Conservation (phyloP, 1,140 invertebrate species). For the Brachionus paranguensis region DNA sequence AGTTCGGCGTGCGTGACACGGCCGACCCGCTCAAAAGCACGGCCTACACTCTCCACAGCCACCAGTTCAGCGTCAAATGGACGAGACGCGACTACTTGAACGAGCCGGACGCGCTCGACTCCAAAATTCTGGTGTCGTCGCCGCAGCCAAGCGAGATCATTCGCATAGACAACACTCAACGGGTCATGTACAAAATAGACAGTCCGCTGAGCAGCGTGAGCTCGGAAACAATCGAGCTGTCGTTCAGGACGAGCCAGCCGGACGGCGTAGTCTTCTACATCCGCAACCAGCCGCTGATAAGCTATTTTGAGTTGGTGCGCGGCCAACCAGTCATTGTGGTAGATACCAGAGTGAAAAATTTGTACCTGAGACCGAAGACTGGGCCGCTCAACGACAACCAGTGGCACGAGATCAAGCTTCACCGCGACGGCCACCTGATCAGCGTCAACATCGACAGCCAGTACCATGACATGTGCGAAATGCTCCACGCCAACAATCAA, state of each 20-base stretch:
- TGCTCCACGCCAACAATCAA: neutral
- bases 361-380: neutral
- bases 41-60: neutral
- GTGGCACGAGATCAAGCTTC: conserved; percentile 33
- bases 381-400: conserved; percentile 28
- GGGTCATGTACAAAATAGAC: conserved; percentile 39
- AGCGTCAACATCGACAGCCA: conserved; percentile 32
- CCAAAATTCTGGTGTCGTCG: conserved; percentile 16
- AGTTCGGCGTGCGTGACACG: neutral
- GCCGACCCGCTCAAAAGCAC: neutral
- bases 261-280: conserved; percentile 27
- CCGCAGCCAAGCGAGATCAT: conserved; percentile 24
- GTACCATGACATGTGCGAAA: conserved; percentile 33
- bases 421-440: conserved; percentile 1
- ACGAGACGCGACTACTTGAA: conserved; percentile 13
- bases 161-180: conserved; percentile 20
- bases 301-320: conserved; percentile 7
- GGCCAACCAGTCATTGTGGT: conserved; percentile 29
- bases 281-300: conserved; percentile 6
- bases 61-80: conserved; percentile 5
- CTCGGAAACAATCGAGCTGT: conserved; percentile 23
- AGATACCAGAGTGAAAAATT: conserved; percentile 14
- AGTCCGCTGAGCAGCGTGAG: conserved; percentile 13
- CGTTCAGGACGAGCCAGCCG: conserved; percentile 15
- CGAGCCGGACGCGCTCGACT: neutral